Percentiles rank a stretch among this genome's conserved stretches.
Conservation (phyloP, 1,140 invertebrate genomes). For the Drosophila leontia region DNA sequence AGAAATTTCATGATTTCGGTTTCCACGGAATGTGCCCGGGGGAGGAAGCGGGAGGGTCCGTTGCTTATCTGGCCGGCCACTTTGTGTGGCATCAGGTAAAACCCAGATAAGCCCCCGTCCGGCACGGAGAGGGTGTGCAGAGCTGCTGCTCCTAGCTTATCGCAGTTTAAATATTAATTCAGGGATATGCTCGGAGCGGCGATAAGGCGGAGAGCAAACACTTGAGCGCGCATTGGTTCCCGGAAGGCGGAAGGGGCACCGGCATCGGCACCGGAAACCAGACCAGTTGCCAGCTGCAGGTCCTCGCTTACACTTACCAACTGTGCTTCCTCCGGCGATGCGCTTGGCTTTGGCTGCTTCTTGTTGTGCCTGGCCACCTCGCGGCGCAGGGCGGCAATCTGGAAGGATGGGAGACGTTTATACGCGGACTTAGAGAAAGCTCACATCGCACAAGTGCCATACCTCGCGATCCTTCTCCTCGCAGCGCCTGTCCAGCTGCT, state of each 20-base stretch:
- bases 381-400: slow-evolving; percentile 75
- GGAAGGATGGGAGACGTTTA: not conserved
- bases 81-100: slow-evolving; percentile 60
- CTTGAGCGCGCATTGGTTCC: slow-evolving; percentile 25
- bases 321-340: slow-evolving; percentile 10
- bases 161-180: slow-evolving; percentile 81
- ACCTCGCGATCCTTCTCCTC: slow-evolving; percentile 88
- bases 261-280: slow-evolving; percentile 14
- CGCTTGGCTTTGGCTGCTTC: slow-evolving; percentile 22
- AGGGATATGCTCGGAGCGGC: slow-evolving; percentile 57
- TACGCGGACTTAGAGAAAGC: not conserved
- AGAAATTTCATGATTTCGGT: slow-evolving; percentile 67
- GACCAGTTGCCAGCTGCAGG: slow-evolving; percentile 20
- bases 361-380: slow-evolving; percentile 62
- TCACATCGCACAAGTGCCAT: slow-evolving; percentile 58
- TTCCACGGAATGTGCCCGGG: slow-evolving; percentile 26
- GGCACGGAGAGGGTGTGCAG: slow-evolving; percentile 14
- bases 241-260: slow-evolving; percentile 16
- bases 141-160: slow-evolving; percentile 61
- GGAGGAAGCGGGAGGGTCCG: not conserved
- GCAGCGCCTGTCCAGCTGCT: slow-evolving; percentile 87
- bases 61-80: slow-evolving; percentile 21
- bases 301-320: slow-evolving; percentile 32
- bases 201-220: slow-evolving; percentile 44
- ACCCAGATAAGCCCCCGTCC: slow-evolving; percentile 28